Evolutionary conservation across 2,888 invertebrate species (phyloP).

Genomic region (Hypselothyrea guttata): DNA sequence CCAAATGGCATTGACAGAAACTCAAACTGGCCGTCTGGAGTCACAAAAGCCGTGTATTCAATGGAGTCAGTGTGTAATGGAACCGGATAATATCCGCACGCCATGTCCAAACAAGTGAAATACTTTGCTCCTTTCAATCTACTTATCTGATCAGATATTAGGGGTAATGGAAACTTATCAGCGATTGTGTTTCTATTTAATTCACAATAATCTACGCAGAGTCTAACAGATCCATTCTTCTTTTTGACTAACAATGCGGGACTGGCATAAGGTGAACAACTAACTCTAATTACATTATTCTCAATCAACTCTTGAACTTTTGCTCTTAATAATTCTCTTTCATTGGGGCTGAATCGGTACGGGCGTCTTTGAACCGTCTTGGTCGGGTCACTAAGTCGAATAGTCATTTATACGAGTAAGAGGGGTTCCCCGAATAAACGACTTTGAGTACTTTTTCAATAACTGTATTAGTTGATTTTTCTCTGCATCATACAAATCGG

Average conservation of each 20-base stretch:
- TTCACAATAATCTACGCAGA: conserved; percentile 16
- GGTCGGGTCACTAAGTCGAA: background rate
- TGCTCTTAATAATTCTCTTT: conserved; percentile 5
- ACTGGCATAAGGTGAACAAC: conserved; percentile 22
- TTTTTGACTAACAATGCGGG: conserved; percentile 19
- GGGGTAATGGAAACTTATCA: conserved; percentile 12
- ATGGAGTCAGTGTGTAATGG: conserved; percentile 6
- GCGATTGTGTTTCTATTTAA: conserved; percentile 13
- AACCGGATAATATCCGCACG: conserved; percentile 3
- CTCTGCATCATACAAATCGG: conserved; percentile 1
- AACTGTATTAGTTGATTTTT: background rate
- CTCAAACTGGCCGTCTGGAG: conserved; percentile 1
- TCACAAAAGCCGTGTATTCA: background rate
- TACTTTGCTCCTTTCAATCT: conserved; percentile 2
- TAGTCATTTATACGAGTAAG: background rate
- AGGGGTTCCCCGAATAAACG: conserved; percentile 1
- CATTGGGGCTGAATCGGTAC: background rate
- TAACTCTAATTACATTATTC: conserved; percentile 7
- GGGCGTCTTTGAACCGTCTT: background rate
- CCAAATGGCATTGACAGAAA: conserved; percentile 7
- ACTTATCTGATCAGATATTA: conserved; percentile 17
- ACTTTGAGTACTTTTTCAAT: conserved; percentile 1
- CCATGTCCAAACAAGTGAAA: conserved; percentile 8
- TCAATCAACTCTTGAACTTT: conserved; percentile 9
- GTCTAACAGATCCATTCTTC: conserved; percentile 14